Conservation (phyloP, 1,140 invertebrate genomes). For the Tribolium castaneum region DNA sequence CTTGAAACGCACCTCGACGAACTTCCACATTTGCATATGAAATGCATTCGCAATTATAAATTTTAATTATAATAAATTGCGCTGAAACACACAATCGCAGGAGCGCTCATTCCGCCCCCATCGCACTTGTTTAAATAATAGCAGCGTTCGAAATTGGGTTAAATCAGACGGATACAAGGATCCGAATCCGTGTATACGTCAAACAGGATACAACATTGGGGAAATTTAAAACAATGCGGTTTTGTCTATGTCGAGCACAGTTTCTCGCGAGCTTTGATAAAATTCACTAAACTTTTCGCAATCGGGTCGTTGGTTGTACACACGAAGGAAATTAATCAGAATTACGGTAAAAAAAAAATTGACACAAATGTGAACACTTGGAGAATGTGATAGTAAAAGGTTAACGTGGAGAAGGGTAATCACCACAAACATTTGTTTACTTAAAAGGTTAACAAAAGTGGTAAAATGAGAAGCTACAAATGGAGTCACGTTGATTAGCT, state of each 20-base stretch:
- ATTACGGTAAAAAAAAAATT: too few species aligned
- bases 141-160: constrained; percentile 13
- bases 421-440: neutral
- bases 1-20: constrained; percentile 1
- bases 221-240: neutral
- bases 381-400: neutral
- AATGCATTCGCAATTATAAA: constrained; percentile 27
- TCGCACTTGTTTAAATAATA: neutral
- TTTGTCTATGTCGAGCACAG: neutral
- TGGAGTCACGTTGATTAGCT: too few species aligned
- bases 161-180: neutral
- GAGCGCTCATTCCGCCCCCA: neutral
- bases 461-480: too few species aligned
- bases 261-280: neutral
- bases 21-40: constrained; percentile 1
- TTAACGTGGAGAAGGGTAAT: neutral
- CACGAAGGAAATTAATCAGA: neutral
- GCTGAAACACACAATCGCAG: constrained; percentile 7
- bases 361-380: too few species aligned
- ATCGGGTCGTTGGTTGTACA: neutral
- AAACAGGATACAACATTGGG: neutral
- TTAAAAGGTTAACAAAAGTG: neutral
- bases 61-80: constrained; percentile 33
- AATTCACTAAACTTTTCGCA: neutral
- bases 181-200: neutral